A percentile compares a stretch with the other conserved stretches of the same genome.
phyloP scores from a whole-genome alignment of 2,888 invertebrate species.

The Andricus quercusramuli region DNA sequence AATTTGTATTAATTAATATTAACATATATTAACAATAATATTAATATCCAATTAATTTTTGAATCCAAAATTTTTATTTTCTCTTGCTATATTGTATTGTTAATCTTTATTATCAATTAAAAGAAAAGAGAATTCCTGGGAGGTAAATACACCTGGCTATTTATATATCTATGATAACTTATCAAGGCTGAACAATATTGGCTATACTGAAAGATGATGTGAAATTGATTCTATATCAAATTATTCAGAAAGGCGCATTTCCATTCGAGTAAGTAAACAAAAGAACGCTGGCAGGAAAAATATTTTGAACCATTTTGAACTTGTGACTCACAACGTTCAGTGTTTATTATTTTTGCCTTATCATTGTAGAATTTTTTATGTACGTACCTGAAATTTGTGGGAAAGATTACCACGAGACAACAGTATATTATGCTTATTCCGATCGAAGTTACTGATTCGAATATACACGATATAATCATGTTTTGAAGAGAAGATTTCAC shows the following conservation, averaged over 20 bases:
- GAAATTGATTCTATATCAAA: not conserved
- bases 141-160: not conserved
- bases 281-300: not conserved
- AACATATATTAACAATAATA: too few relatives aligned
- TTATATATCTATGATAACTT: not conserved
- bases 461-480: constrained; percentile 87
- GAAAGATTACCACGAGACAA: constrained; percentile 89
- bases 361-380: not conserved
- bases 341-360: not conserved
- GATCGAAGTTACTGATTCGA: constrained; percentile 88
- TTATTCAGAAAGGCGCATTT: not conserved
- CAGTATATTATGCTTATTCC: constrained; percentile 89
- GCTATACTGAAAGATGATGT: not conserved
- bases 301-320: not conserved
- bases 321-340: not conserved
- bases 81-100: not conserved
- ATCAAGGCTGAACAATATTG: not conserved
- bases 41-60: too few relatives aligned
- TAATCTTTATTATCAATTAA: not conserved
- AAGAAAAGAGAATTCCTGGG: not conserved
- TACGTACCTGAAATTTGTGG: constrained; percentile 86
- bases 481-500: constrained; percentile 87
- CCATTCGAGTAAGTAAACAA: constrained; percentile 7
- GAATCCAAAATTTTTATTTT: not conserved
- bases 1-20: too few relatives aligned